A percentile compares a stretch with the other conserved stretches of the same genome.
Evolutionary conservation across 1,140 invertebrate genomes (phyloP).

Genomic region (Zaprionus ornatus): DNA sequence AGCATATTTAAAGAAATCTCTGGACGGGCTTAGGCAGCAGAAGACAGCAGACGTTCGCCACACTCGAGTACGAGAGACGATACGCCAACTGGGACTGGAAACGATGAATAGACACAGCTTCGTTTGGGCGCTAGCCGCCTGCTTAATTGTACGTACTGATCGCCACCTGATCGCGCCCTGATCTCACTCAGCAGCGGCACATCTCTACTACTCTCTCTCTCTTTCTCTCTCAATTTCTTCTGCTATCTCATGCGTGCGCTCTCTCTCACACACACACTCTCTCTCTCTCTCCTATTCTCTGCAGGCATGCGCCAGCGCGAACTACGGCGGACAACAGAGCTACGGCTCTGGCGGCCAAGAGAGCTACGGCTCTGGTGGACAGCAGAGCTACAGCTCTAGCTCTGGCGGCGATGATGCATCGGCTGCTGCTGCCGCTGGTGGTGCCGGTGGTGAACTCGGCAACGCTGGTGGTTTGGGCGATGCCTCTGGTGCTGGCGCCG

Average conservation of each 20-base stretch:
- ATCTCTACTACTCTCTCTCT: not conserved
- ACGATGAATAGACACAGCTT: slow-evolving; percentile 77
- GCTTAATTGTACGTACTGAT: slow-evolving; percentile 76
- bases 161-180: not conserved
- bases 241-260: not conserved
- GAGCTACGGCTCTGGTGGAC: slow-evolving; percentile 49
- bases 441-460: slow-evolving; percentile 54
- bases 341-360: slow-evolving; percentile 50
- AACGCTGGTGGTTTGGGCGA: slow-evolving; percentile 38
- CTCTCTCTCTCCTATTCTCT: slow-evolving; percentile 7
- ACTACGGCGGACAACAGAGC: slow-evolving; percentile 53
- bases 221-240: not conserved
- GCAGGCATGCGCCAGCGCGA: slow-evolving; percentile 72
- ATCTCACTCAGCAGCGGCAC: not conserved
- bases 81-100: slow-evolving; percentile 60
- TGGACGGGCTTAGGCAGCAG: slow-evolving; percentile 62
- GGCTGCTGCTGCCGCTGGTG: slow-evolving; percentile 46
- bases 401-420: slow-evolving; percentile 41
- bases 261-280: not conserved
- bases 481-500: slow-evolving; percentile 40
- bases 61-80: slow-evolving; percentile 35
- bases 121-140: slow-evolving; percentile 72
- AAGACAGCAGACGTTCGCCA: slow-evolving; percentile 70
- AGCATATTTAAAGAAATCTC: slow-evolving; percentile 82
- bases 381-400: slow-evolving; percentile 44